Conservation (phyloP, 2,797 vertebrate species). For the Tangara arthus region DNA sequence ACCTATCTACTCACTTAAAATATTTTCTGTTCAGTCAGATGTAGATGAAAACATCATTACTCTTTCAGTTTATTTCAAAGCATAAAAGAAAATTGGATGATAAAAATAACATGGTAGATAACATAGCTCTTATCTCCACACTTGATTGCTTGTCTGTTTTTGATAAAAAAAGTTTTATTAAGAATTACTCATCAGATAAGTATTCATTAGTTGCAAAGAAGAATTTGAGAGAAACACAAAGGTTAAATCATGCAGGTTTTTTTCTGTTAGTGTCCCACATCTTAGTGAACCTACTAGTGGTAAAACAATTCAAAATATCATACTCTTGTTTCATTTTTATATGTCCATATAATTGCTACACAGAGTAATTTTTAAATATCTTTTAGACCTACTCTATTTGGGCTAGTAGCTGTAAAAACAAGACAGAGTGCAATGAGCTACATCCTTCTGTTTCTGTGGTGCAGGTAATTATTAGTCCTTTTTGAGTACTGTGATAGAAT, state of each 20-base stretch:
- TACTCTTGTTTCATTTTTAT: background rate
- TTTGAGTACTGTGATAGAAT: background rate
- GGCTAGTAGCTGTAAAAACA: conserved; percentile 97
- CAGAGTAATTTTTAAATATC: background rate
- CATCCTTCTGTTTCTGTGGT: conserved; percentile 95
- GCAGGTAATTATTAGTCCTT: conserved; percentile 81
- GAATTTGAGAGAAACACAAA: background rate
- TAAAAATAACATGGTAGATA: background rate
- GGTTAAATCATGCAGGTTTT: background rate
- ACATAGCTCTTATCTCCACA: background rate
- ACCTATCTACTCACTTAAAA: background rate
- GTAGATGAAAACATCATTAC: background rate
- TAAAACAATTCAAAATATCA: background rate
- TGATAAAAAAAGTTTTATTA: background rate
- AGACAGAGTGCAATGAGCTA: conserved; percentile 94
- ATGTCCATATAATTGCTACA: background rate
- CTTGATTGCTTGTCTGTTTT: background rate
- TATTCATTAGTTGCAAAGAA: background rate
- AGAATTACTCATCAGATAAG: background rate
- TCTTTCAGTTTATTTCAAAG: background rate
- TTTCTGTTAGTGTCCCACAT: background rate
- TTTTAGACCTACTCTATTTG: conserved; percentile 93
- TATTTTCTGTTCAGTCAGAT: background rate
- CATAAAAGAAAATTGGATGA: background rate
- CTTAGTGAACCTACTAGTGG: background rate